Base-by-base conservation (phyloP, 2,113 vertebrate genomes). In the Eonycteris spelaea region DNA sequence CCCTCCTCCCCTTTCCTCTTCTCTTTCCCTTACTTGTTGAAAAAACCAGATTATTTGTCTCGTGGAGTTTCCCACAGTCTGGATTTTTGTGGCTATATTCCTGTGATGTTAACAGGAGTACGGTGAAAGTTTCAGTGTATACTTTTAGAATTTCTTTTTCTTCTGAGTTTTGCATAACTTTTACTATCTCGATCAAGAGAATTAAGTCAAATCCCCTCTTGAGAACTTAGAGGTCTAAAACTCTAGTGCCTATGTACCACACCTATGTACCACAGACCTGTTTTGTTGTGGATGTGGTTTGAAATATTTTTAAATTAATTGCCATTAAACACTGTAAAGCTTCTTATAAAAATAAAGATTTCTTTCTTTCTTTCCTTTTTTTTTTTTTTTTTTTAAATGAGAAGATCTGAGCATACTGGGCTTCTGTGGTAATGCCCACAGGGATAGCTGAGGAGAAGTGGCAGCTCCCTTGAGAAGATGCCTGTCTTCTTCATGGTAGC, bases 401-500 rank as follows among this genome's bases (percentile, higher is more conserved):
- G 38, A 59, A 8, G 13, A 33, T 68, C 12, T 19, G 35, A 77
- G 45, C 7, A 2, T 7, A 24, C 51, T 24, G 10, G 33, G 35
- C 2, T 35, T 68, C 33, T 13, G 9, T 24, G 26, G 24, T 7
- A 11, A 1, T 45, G 51, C 22, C 21, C 18, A 0, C 12, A 16
- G 13, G 55, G 22, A 14, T 16, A 16, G 40, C 70, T 74, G 53
- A 53, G 3, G 7, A 87, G 57, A 16, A 3, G 15, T 10, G 51
- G 24, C 30, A 28, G 2, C 38, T 55, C 15, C 16, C 26, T n/a
- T 65, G 14, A 12, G 28, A 84, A 35, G 16, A 26, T 18, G 2
- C 43, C 43, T 40, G 13, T 38, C 38, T 7, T 16, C 19, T 4
- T 2, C 33, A 0, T 0, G 12, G 1, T 5, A 2, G 18, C 21